Evolutionary conservation across 2,888 invertebrate species (phyloP).

Genomic region (Trimorus sp.): DNA sequence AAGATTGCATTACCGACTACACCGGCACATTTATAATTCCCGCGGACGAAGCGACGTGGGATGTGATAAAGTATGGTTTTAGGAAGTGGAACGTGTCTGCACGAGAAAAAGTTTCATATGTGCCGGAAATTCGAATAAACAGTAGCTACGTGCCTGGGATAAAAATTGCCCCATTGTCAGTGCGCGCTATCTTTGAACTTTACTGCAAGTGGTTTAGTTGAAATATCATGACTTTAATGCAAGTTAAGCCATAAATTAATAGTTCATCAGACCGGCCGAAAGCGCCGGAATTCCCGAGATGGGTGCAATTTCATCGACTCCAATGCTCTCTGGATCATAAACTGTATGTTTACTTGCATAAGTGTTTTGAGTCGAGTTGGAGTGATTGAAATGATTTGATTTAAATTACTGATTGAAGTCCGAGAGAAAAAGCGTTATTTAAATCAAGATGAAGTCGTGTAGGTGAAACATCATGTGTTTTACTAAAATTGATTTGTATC

Average conservation of each 20-base stretch:
- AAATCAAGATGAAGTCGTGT: too few relatives aligned
- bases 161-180: slow-evolving; percentile 48
- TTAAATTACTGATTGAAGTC: too few relatives aligned
- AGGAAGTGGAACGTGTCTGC: slow-evolving; percentile 44
- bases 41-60: slow-evolving; percentile 29
- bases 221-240: slow-evolving; percentile 49
- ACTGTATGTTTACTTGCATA: too few relatives aligned
- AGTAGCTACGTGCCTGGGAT: slow-evolving; percentile 49
- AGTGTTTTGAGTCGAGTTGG: too few relatives aligned
- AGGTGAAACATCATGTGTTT: too few relatives aligned
- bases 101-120: slow-evolving; percentile 54
- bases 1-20: slow-evolving; percentile 38
- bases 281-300: not conserved
- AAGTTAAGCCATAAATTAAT: slow-evolving; percentile 31
- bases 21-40: slow-evolving; percentile 44
- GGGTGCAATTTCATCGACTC: too few relatives aligned
- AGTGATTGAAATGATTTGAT: too few relatives aligned
- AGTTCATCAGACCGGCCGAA: not conserved
- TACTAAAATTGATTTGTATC: too few relatives aligned
- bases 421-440: too few relatives aligned
- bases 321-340: too few relatives aligned
- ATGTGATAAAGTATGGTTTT: slow-evolving; percentile 51
- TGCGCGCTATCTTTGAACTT: slow-evolving; percentile 49
- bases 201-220: slow-evolving; percentile 39
- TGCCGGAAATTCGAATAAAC: slow-evolving; percentile 57